Evolutionary conservation across 2,797 vertebrate genomes (phyloP).

Genomic region (Girardinus metallicus): DNA sequence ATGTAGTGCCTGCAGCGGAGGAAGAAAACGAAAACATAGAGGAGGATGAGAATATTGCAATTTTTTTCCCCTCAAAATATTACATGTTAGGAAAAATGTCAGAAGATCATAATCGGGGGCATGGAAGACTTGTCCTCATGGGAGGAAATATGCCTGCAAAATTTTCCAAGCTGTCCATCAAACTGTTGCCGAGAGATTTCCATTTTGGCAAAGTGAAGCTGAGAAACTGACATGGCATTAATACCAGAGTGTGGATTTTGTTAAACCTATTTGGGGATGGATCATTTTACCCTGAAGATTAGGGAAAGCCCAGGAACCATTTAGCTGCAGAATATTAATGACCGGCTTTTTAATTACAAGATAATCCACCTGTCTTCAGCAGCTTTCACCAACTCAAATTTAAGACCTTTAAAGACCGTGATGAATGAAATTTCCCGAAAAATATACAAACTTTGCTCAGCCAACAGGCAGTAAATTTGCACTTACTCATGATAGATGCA

Average conservation of each 20-base stretch:
- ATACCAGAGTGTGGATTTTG: not conserved
- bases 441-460: no score
- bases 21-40: not conserved
- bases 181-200: slow-evolving; percentile 7
- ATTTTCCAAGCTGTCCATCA: slow-evolving; percentile 13
- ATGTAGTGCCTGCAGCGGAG: slow-evolving; percentile 81
- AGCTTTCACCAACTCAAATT: no score
- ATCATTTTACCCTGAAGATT: not conserved
- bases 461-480: no score
- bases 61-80: slow-evolving; percentile 11
- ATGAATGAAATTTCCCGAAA: no score
- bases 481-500: no score
- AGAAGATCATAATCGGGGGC: not conserved
- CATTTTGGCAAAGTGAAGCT: slow-evolving; percentile 11
- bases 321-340: not conserved
- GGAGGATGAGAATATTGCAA: not conserved
- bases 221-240: not conserved
- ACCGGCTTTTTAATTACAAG: not conserved
- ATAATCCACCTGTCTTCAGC: not conserved
- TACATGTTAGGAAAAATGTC: not conserved
- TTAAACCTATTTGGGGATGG: not conserved
- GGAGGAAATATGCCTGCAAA: slow-evolving; percentile 5
- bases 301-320: not conserved
- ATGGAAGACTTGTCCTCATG: not conserved
- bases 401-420: no score